phyloP scores from a whole-genome alignment of 2,888 invertebrate genomes.

The Deilephila porcellus region DNA sequence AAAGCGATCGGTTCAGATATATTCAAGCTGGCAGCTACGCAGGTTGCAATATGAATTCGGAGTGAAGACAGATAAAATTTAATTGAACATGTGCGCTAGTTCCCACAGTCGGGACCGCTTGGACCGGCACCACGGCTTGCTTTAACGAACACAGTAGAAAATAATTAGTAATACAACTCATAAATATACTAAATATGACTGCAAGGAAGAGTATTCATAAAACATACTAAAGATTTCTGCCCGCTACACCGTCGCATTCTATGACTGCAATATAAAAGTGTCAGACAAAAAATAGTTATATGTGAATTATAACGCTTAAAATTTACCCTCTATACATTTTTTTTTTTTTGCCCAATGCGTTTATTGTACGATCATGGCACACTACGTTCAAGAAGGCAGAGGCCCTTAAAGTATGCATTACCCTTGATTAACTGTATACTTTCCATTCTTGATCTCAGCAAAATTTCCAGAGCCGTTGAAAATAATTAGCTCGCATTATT shows the following conservation, averaged over 20 bases:
- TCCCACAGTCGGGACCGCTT: slow-evolving; percentile 50
- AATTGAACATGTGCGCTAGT: slow-evolving; percentile 67
- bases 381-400: too few relatives aligned
- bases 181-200: background rate
- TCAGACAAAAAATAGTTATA: too few relatives aligned
- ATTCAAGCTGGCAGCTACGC: slow-evolving; percentile 7
- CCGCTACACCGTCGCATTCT: too few relatives aligned
- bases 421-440: slow-evolving; percentile 5
- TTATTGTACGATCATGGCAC: too few relatives aligned
- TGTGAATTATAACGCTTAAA: too few relatives aligned
- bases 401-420: background rate
- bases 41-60: slow-evolving; percentile 33
- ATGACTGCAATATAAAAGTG: background rate
- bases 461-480: slow-evolving; percentile 18
- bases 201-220: background rate
- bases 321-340: too few relatives aligned
- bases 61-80: slow-evolving; percentile 52
- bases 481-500: slow-evolving; percentile 36
- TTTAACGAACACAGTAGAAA: background rate
- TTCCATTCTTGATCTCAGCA: background rate
- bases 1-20: slow-evolving; percentile 27
- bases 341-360: too few relatives aligned
- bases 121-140: slow-evolving; percentile 15
- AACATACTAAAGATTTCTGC: background rate
- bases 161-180: background rate